These are phyloP conservation scores for Oncorhynchus keta DNA, from an alignment of 2,113 vertebrate genomes.

Conservation along the genomic window DNA sequence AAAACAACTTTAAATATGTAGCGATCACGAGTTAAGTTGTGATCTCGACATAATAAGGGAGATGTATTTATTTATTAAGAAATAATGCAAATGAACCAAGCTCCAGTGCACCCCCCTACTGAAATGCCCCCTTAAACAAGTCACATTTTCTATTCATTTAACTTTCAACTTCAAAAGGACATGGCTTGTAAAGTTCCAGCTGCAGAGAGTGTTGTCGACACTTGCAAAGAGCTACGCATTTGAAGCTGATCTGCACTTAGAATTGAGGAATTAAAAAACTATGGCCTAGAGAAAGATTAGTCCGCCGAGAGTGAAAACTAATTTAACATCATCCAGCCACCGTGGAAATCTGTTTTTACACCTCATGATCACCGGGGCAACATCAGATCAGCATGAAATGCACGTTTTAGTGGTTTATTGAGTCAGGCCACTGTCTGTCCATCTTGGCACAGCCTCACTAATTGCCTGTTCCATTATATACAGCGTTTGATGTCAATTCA, in stretches of 20 bases:
- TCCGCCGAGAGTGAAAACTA: constrained; percentile 41
- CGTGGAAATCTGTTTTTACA: constrained; percentile 55
- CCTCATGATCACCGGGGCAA: constrained; percentile 36
- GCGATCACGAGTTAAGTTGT: no score
- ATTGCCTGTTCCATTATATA: neutral
- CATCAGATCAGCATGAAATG: constrained; percentile 33
- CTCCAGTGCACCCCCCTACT: constrained; percentile 24
- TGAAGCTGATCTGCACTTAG: constrained; percentile 40
- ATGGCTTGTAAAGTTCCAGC: constrained; percentile 32
- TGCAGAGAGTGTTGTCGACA: neutral
- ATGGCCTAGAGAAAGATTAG: constrained; percentile 52
- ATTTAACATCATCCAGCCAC: constrained; percentile 48
- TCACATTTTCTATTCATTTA: neutral
- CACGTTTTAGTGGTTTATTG: constrained; percentile 39
- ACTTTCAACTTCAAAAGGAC: constrained; percentile 47
- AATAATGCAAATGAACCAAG: constrained; percentile 10
- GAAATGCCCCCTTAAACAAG: constrained; percentile 35
- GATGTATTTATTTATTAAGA: neutral
- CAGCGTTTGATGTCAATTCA: neutral
- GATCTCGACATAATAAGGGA: no score
- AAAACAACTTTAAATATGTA: no score
- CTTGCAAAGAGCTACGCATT: constrained; percentile 27
- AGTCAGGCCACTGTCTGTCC: constrained; percentile 22
- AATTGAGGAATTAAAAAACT: constrained; percentile 50
- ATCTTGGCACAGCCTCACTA: neutral